phyloP scores from a whole-genome alignment of 92 coral and sea anemone species.

The Diadumene lineata region DNA sequence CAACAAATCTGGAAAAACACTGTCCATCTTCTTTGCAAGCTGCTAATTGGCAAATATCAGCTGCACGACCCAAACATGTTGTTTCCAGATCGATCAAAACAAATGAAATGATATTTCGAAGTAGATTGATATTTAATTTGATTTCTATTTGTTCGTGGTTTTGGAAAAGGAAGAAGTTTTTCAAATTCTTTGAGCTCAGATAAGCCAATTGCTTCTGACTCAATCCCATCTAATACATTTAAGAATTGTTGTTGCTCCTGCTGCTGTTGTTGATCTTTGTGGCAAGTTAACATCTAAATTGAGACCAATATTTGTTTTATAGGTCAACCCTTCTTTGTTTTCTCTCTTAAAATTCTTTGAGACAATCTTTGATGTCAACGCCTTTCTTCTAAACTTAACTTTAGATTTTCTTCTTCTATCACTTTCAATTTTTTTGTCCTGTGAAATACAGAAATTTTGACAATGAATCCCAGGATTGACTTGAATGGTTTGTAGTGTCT shows the following conservation, averaged over 20 bases:
- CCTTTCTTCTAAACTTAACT: slow-evolving; percentile 22
- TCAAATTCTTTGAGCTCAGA: slow-evolving; percentile 26
- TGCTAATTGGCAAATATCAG: slow-evolving; percentile 42
- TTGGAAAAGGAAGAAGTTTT: slow-evolving; percentile 30
- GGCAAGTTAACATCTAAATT: slow-evolving; percentile 6
- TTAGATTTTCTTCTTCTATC: slow-evolving; percentile 34
- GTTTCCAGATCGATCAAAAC: slow-evolving; percentile 25
- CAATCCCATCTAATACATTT: slow-evolving; percentile 3
- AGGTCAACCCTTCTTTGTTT: slow-evolving; percentile 40
- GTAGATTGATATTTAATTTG: slow-evolving; percentile 1
- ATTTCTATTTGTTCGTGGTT: slow-evolving; percentile 16
- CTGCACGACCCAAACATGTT: slow-evolving; percentile 25
- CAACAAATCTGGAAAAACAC: slow-evolving; percentile 9
- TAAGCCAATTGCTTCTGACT: slow-evolving; percentile 8
- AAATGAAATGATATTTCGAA: slow-evolving; percentile 18
- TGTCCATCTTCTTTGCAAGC: slow-evolving; percentile 16
- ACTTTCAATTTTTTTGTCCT: slow-evolving; percentile 10
- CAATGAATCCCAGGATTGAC: slow-evolving; percentile 39
- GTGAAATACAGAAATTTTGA: background rate
- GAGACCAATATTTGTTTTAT: slow-evolving; percentile 29
- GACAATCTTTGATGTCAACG: slow-evolving; percentile 26
- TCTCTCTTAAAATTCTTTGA: slow-evolving; percentile 36
- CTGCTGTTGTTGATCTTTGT: slow-evolving; percentile 1
- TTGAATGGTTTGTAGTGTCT: slow-evolving; percentile 28
- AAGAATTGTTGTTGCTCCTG: background rate